phyloP scores from a whole-genome alignment of 2,888 invertebrate genomes.

The Athalia rosae region DNA sequence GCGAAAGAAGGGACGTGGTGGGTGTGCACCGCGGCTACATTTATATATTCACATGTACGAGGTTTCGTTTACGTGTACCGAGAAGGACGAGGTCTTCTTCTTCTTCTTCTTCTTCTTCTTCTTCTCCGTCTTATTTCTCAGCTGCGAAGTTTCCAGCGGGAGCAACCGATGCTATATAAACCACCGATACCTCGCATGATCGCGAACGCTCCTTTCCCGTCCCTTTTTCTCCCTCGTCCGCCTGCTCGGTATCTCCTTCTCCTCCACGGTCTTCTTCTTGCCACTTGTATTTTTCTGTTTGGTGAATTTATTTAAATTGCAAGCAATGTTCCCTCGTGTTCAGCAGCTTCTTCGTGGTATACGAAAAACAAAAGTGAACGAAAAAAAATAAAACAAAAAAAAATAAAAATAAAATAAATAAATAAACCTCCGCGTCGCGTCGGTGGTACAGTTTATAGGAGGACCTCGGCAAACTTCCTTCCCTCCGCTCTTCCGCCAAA shows the following conservation, averaged over 20 bases:
- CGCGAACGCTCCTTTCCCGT: neutral
- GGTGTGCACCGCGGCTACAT: too few species aligned
- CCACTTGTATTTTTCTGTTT: conserved; percentile 39
- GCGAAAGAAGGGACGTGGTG: too few species aligned
- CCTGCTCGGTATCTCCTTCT: conserved; percentile 43
- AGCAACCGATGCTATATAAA: neutral
- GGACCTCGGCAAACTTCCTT: conserved; percentile 33
- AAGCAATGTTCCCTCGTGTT: conserved; percentile 72
- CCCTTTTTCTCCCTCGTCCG: conserved; percentile 21
- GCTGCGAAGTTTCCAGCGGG: neutral
- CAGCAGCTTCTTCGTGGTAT: conserved; percentile 68
- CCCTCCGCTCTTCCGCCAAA: neutral
- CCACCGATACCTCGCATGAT: neutral
- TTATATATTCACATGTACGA: too few species aligned
- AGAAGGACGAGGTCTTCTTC: neutral
- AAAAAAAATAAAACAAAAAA: conserved; percentile 42
- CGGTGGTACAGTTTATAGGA: conserved; percentile 44
- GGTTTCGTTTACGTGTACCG: too few species aligned
- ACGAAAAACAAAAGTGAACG: conserved; percentile 47
- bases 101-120: neutral
- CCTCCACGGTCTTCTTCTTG: conserved; percentile 1
- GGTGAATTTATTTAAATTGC: conserved; percentile 73
- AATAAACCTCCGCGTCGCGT: conserved; percentile 22
- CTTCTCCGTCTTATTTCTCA: conserved; percentile 16
- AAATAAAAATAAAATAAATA: conserved; percentile 23